phyloP scores from a whole-genome alignment of 2,113 vertebrate species.

The Vulpes ferrilata region DNA sequence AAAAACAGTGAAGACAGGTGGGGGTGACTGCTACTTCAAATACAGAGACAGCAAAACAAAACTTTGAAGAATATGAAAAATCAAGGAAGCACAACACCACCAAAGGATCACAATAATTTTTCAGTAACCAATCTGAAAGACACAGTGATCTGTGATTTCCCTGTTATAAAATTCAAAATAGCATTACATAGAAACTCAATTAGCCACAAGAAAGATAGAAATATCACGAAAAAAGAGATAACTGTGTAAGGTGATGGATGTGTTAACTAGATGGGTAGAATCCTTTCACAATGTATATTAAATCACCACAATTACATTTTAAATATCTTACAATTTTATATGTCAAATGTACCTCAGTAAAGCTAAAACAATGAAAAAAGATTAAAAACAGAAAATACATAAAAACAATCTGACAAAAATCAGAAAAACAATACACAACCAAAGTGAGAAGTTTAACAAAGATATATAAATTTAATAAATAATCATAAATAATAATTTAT shows the following conservation, averaged over 20 bases:
- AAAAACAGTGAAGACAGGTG: not conserved
- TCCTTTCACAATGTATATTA: not conserved
- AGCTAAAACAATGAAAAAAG: not conserved
- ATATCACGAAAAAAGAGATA: not conserved
- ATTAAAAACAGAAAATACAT: not conserved
- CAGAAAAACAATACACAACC: not conserved
- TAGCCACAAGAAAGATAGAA: not conserved
- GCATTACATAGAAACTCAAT: not conserved
- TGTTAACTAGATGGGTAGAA: not conserved
- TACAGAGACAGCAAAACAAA: not conserved
- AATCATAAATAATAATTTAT: not conserved
- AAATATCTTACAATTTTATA: not conserved
- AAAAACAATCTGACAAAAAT: not conserved
- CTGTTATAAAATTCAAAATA: not conserved
- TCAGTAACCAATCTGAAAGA: not conserved
- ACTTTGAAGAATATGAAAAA: not conserved
- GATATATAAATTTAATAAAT: not conserved
- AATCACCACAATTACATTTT: not conserved
- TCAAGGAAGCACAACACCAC: not conserved
- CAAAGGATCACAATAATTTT: not conserved
- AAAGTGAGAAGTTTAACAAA: constrained; percentile 5
- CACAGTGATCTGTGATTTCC: not conserved
- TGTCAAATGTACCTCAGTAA: not conserved
- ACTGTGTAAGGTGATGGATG: not conserved
- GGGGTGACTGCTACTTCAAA: not conserved